These are phyloP conservation scores for Leptosomus discolor DNA, from an alignment of 2,113 vertebrate species.

Conservation along the genomic window DNA sequence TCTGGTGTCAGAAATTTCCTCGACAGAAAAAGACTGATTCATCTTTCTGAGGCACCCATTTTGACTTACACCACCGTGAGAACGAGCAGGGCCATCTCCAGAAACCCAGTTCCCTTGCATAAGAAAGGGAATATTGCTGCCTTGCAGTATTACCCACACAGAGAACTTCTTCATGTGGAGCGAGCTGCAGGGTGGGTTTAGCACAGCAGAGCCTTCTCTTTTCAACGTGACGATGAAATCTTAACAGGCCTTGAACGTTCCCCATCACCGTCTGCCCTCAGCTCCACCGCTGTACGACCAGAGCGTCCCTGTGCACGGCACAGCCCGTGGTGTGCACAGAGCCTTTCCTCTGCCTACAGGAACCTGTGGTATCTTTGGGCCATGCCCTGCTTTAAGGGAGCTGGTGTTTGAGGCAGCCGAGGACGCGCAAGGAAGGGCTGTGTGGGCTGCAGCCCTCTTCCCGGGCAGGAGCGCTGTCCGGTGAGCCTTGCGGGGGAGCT, in stretches of 20 bases:
- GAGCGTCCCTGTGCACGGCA: neutral
- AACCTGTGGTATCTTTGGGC: neutral
- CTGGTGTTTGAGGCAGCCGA: neutral
- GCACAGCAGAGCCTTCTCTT: neutral
- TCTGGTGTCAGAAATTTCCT: neutral
- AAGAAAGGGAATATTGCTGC: neutral
- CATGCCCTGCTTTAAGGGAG: neutral
- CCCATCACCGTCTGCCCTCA: neutral
- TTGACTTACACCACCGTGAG: neutral
- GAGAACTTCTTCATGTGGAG: neutral
- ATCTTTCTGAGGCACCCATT: neutral
- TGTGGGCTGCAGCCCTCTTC: neutral
- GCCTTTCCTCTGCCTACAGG: neutral
- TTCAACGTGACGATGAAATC: rapidly evolving
- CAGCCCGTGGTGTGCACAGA: rapidly evolving
- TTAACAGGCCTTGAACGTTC: neutral
- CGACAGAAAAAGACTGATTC: neutral
- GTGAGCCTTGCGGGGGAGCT: neutral
- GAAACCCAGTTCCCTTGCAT: neutral
- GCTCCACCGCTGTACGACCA: neutral
- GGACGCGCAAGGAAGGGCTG: neutral
- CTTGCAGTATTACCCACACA: neutral
- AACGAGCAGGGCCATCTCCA: neutral
- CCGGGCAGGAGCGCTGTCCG: neutral
- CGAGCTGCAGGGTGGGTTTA: neutral